phyloP scores from a whole-genome alignment of 2,113 vertebrate genomes.

The Montifringilla adamsi region DNA sequence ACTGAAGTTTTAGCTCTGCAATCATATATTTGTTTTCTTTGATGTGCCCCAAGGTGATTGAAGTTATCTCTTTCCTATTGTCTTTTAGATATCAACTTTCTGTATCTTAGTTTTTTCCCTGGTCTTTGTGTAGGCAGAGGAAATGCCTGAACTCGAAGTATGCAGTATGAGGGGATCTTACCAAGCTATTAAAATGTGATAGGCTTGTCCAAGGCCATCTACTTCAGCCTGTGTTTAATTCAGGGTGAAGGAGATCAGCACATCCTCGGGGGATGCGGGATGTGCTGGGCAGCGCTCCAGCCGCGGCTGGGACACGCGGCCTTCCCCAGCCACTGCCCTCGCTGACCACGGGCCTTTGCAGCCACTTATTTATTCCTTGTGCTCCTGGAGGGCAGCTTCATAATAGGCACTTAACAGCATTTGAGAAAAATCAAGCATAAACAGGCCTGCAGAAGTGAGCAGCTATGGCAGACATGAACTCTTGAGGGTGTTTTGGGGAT shows the following conservation, averaged over 20 bases:
- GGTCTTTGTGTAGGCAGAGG: not conserved
- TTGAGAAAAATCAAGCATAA: not conserved
- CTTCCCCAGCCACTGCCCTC: not conserved
- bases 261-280: not conserved
- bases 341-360: not conserved
- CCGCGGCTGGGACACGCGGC: not conserved
- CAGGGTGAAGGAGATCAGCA: not conserved
- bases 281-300: not conserved
- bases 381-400: not conserved
- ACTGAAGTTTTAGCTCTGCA: not conserved
- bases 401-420: not conserved
- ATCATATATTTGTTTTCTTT: not conserved
- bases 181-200: not conserved
- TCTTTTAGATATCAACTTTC: not conserved
- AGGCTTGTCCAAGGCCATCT: not conserved
- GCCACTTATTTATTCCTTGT: not conserved
- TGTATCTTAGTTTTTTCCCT: not conserved
- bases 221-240: not conserved
- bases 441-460: not conserved
- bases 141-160: not conserved
- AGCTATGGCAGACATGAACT: fast-evolving
- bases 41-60: not conserved
- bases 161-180: not conserved
- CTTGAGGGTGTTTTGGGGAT: not conserved
- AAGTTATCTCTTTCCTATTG: not conserved